Evolutionary conservation across 2,888 invertebrate species (phyloP).

Genomic region (Itoplectis maculator): DNA sequence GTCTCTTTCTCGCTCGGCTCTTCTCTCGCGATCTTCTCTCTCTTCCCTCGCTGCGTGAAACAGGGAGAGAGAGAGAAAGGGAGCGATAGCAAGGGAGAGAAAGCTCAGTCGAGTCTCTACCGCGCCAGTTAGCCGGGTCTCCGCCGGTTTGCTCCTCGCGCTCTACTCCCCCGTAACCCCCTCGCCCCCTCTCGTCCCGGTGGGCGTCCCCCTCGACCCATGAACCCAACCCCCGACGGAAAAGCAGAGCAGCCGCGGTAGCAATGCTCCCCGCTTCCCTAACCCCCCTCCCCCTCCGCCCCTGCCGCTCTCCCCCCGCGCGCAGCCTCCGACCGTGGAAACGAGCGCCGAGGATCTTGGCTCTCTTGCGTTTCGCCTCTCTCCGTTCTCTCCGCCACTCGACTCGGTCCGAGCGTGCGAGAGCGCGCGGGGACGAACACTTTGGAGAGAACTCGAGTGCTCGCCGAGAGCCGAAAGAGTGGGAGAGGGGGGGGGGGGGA

Average conservation of each 20-base stretch:
- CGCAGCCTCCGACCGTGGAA: constrained; percentile 47
- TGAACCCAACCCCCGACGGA: constrained; percentile 55
- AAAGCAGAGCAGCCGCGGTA: constrained; percentile 42
- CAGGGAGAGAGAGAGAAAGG: neutral
- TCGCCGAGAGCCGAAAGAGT: constrained; percentile 16
- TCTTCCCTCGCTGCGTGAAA: constrained; percentile 10
- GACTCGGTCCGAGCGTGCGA: constrained; percentile 47
- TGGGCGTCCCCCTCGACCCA: constrained; percentile 49
- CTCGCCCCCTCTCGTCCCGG: too few species aligned
- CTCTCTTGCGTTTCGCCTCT: constrained; percentile 33
- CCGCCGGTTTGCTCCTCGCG: constrained; percentile 60
- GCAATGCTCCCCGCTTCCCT: neutral
- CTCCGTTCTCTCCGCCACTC: constrained; percentile 49
- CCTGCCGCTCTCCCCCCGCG: constrained; percentile 26
- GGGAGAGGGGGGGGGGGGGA: neutral
- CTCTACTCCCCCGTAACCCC: constrained; percentile 45
- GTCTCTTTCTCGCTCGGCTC: constrained; percentile 59
- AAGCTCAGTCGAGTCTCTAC: constrained; percentile 23
- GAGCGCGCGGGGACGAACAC: constrained; percentile 32
- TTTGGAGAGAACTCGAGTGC: constrained; percentile 37
- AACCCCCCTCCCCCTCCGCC: constrained; percentile 51
- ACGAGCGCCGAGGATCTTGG: constrained; percentile 66
- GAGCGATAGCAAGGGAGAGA: constrained; percentile 4
- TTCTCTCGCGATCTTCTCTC: constrained; percentile 43
- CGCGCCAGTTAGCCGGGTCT: constrained; percentile 63